These are phyloP conservation scores for Natator depressus DNA, from an alignment of 2,113 vertebrate genomes.

Conservation along the genomic window DNA sequence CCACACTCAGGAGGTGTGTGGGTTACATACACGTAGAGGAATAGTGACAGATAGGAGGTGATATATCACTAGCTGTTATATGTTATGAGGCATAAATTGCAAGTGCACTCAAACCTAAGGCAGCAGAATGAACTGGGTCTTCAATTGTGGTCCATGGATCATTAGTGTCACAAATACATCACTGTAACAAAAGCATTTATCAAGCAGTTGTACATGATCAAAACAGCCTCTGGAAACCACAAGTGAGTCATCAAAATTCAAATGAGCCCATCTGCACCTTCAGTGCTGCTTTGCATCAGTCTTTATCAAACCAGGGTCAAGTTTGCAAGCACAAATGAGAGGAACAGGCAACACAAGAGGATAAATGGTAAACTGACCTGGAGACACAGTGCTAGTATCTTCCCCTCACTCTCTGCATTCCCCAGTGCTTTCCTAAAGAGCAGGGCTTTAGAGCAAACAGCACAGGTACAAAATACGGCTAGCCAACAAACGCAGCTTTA, in stretches of 20 bases:
- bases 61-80: not conserved
- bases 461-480: not conserved
- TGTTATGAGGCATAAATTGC: not conserved
- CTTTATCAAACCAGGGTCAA: not conserved
- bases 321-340: not conserved
- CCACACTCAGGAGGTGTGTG: too few relatives aligned
- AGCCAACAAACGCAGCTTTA: not conserved
- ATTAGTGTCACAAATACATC: not conserved
- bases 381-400: not conserved
- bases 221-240: not conserved
- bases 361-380: not conserved
- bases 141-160: not conserved
- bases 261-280: not conserved
- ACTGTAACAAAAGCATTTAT: not conserved
- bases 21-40: not conserved
- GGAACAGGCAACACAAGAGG: not conserved
- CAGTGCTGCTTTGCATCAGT: not conserved
- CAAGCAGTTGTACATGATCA: not conserved
- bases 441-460: not conserved
- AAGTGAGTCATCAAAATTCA: not conserved
- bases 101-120: not conserved
- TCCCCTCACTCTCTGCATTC: constrained; percentile 20
- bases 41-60: not conserved
- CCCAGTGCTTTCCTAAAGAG: not conserved
- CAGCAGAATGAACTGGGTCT: constrained; percentile 50